Percentiles rank a stretch among this genome's conserved stretches.
Conservation (phyloP, 2,797 vertebrate species). For the Poeciliopsis turneri region DNA sequence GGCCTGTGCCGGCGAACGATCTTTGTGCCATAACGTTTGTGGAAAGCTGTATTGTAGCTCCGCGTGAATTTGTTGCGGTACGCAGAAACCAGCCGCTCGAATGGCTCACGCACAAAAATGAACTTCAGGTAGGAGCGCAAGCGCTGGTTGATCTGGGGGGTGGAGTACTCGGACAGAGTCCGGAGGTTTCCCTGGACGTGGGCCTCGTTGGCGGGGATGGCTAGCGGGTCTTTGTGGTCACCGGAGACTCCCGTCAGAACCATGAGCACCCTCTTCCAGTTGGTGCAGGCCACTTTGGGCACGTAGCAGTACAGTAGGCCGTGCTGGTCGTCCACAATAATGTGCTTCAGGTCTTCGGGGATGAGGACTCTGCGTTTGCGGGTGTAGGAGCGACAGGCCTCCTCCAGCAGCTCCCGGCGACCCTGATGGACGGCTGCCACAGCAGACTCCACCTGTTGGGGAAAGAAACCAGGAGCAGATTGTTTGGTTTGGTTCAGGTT, state of each 20-base stretch:
- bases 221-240: slow-evolving; percentile 79
- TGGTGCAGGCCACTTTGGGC: slow-evolving; percentile 94
- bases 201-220: slow-evolving; percentile 88
- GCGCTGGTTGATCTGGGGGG: slow-evolving; percentile 87
- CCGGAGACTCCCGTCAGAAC: slow-evolving; percentile 83
- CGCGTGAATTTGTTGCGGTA: slow-evolving; percentile 91
- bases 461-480: not conserved
- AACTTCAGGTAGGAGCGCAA: slow-evolving; percentile 92
- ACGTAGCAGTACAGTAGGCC: slow-evolving; percentile 93
- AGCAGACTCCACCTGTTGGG: slow-evolving; percentile 71
- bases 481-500: not conserved
- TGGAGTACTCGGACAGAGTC: slow-evolving; percentile 86
- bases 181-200: slow-evolving; percentile 86
- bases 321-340: slow-evolving; percentile 89
- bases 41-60: slow-evolving; percentile 89
- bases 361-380: slow-evolving; percentile 85
- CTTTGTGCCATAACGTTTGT: slow-evolving; percentile 88
- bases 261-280: slow-evolving; percentile 95
- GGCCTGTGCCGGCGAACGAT: slow-evolving; percentile 86
- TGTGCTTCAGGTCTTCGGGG: slow-evolving; percentile 87
- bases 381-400: slow-evolving; percentile 84
- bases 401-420: slow-evolving; percentile 84
- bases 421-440: slow-evolving; percentile 83
- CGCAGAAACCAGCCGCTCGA: slow-evolving; percentile 90
- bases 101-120: slow-evolving; percentile 90